A percentile compares a stretch with the other conserved stretches of the same genome.
These are phyloP conservation scores for Drosophila bifasciata DNA, from an alignment of 1,140 invertebrate species.

Conservation along the genomic window DNA sequence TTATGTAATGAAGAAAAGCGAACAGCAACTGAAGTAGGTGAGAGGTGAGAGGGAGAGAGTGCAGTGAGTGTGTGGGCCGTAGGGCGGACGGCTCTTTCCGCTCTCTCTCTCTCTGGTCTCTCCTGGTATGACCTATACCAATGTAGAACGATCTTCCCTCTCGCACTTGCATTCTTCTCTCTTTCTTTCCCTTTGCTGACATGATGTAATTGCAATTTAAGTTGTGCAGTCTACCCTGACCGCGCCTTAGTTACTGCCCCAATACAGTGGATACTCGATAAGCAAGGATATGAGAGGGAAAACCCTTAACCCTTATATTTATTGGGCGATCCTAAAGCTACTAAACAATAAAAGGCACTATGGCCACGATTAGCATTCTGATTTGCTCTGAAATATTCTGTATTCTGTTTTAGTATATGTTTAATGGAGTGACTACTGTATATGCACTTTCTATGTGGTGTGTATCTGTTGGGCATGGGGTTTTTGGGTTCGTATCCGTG, in stretches of 20 bases:
- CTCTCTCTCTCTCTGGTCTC: constrained; percentile 28
- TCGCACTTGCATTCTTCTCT: constrained; percentile 1
- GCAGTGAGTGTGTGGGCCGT: constrained; percentile 29
- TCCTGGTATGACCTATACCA: neutral
- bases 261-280: constrained; percentile 12
- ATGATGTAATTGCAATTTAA: constrained; percentile 51
- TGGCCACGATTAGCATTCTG: no score
- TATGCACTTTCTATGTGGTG: constrained; percentile 23
- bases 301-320: no score
- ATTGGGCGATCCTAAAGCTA: neutral
- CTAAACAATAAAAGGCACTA: no score
- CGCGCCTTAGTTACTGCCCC: constrained; percentile 58
- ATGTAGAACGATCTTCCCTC: neutral
- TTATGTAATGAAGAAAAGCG: constrained; percentile 74
- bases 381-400: no score
- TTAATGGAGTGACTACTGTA: constrained; percentile 24
- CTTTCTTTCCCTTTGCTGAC: constrained; percentile 11
- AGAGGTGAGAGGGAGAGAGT: constrained; percentile 20
- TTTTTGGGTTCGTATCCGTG: constrained; percentile 19
- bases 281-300: no score
- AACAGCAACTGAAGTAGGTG: constrained; percentile 10
- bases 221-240: constrained; percentile 72
- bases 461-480: constrained; percentile 37
- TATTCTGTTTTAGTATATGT: no score
- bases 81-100: neutral